A percentile compares a stretch with the other conserved stretches of the same genome.
Conservation (phyloP, 2,797 vertebrate genomes). For the Pipistrellus pipistrellus region DNA sequence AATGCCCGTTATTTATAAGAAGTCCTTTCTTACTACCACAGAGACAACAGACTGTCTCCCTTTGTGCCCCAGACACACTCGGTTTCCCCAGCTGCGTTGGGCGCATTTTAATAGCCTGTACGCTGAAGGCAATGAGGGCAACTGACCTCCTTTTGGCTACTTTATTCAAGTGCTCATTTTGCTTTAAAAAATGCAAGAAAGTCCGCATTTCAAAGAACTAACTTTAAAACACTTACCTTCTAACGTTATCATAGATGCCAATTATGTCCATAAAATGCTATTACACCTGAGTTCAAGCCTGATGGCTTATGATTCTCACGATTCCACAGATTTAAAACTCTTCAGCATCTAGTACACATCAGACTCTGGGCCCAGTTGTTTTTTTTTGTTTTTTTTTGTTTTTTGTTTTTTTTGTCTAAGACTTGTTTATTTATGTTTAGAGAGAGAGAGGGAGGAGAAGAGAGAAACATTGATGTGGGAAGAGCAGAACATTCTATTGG, state of each 20-base stretch:
- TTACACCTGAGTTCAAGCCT: background rate
- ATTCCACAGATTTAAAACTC: conserved; percentile 21
- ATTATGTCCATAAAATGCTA: background rate
- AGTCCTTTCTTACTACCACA: conserved; percentile 22
- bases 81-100: background rate
- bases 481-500: background rate
- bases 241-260: background rate
- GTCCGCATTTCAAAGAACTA: conserved; percentile 36
- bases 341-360: background rate
- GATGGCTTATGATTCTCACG: background rate
- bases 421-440: background rate
- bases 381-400: background rate
- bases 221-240: conserved; percentile 56
- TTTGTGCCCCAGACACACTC: background rate
- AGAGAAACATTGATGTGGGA: background rate
- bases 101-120: background rate
- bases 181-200: background rate
- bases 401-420: background rate
- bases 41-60: background rate
- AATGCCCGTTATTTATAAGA: conserved; percentile 41
- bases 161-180: conserved; percentile 26
- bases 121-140: background rate
- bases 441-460: background rate
- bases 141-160: background rate
- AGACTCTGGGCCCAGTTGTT: background rate